A percentile compares a stretch with the other conserved stretches of the same genome.
Evolutionary conservation across 1,140 invertebrate genomes (phyloP).

Genomic region (Hesperophylax magnus): DNA sequence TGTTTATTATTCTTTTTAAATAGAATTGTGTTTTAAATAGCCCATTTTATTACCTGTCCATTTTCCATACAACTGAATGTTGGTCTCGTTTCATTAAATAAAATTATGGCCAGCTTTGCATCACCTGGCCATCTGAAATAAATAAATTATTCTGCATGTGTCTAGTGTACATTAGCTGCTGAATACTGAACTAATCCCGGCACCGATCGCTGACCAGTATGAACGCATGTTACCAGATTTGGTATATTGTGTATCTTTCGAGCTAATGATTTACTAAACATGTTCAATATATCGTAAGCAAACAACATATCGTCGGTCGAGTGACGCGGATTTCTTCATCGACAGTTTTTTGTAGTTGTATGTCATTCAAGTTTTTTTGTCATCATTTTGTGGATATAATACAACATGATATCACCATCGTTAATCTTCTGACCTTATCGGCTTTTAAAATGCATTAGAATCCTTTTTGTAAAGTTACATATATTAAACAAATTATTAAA

Average conservation of each 20-base stretch:
- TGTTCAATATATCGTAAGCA: background rate
- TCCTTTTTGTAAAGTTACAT: background rate
- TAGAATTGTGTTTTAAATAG: no score
- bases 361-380: constrained; percentile 3
- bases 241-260: background rate
- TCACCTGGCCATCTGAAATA: background rate
- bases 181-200: background rate
- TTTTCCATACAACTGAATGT: no score
- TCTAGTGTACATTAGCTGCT: background rate
- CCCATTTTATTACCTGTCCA: no score
- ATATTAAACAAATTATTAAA: background rate
- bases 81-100: background rate
- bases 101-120: background rate
- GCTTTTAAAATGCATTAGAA: background rate
- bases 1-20: no score
- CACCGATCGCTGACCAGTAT: background rate
- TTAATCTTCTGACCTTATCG: background rate
- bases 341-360: background rate
- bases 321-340: background rate
- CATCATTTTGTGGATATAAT: background rate
- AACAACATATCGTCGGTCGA: background rate
- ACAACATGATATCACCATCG: background rate
- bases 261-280: constrained; percentile 23
- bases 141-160: background rate
- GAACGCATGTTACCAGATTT: background rate